Evolutionary conservation across 2,888 invertebrate species (phyloP), one percentile per base, ranked within the genome.

Genomic region (Monopis laevigella): DNA sequence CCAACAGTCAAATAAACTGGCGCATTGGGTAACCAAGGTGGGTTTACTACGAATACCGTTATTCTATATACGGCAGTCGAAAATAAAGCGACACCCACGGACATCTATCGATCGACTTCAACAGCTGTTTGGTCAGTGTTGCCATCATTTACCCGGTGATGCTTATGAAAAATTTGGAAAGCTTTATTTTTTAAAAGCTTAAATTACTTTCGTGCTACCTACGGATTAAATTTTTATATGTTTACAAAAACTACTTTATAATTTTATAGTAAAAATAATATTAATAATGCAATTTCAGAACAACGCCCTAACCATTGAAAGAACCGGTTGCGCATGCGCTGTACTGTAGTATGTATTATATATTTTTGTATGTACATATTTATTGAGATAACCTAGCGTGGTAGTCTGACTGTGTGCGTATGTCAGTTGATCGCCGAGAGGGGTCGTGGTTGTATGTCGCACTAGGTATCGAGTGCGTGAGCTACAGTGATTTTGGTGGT

Each of bases 41-140:
- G 65, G 10, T 65, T 65, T 77, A 77, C 75, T 74, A 78, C 75
- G 63, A 67, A 66, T 74, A 73, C 74, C 72, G 75, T 71, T 48
- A 48, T 46, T 44, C 45, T 47, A 44, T 44, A 43, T 56, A 64
- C 56, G 59, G 62, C 63, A 65, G 39, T 65, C 66, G 65, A 78
- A 77, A 77, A 75, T 77, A 78, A 75, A 74, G 73, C 62, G 69
- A 72, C 73, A 64, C 63, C 60, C 72, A 77, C 75, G 69, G 80
- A 80, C 80, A 77, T 80, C 78, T 80, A 80, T 80, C 67, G 80
- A 78, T 78, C 75, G 64, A 48, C 38, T 43, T 30, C 48, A 69
- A 72, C 77, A 80, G 74, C 77, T 78, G 77, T 59, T 32, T 17
- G 17, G 36, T 28, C 11, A 19, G 59, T 48, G 68, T 69, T 74